Conservation (phyloP, 1,140 invertebrate species). For the Odontomachus brunneus region DNA sequence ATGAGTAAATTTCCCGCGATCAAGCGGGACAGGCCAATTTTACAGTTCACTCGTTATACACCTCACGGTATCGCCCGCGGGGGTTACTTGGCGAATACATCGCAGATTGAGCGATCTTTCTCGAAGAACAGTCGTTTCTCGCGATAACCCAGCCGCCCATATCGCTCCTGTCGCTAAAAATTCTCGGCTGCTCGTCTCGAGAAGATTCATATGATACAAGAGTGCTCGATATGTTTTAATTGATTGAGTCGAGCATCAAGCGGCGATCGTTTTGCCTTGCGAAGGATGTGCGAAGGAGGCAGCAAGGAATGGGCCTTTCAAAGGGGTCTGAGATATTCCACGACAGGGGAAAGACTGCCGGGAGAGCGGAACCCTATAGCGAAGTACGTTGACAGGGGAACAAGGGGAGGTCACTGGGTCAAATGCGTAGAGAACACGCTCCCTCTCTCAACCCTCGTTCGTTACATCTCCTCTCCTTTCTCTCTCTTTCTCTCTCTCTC, state of each 20-base stretch:
- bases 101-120: neutral
- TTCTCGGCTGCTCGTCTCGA: neutral
- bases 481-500: constrained; percentile 57
- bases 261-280: constrained; percentile 34
- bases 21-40: constrained; percentile 4
- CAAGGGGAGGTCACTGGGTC: constrained; percentile 83
- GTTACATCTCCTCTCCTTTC: constrained; percentile 57
- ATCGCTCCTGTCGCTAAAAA: neutral
- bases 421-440: constrained; percentile 77
- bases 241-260: constrained; percentile 45
- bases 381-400: constrained; percentile 62
- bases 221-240: neutral
- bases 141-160: neutral
- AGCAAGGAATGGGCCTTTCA: constrained; percentile 65
- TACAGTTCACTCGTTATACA: neutral
- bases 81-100: neutral
- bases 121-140: neutral
- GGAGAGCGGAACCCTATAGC: constrained; percentile 38
- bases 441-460: constrained; percentile 70
- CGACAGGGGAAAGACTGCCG: constrained; percentile 16
- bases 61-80: neutral
- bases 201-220: neutral
- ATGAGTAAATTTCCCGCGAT: constrained; percentile 8
- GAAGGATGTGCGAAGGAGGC: constrained; percentile 25
- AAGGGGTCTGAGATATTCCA: constrained; percentile 62